phyloP scores from a whole-genome alignment of 2,797 vertebrate genomes.

The Phrynocephalus guinanensis region DNA sequence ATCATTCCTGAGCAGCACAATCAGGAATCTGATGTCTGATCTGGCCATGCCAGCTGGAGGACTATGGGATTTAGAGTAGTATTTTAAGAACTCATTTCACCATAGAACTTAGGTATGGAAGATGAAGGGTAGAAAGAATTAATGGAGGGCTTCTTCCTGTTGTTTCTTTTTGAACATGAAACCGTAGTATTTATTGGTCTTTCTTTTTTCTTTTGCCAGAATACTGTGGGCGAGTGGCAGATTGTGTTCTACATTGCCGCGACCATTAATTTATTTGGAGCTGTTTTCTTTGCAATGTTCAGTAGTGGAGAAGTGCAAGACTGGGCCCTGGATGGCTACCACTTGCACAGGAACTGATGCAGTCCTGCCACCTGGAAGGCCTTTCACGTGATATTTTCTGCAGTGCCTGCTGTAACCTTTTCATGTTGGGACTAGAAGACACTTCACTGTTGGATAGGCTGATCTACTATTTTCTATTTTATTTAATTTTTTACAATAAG shows the following conservation, averaged over 20 bases:
- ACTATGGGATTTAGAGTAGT: not conserved
- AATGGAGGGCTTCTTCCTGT: constrained; percentile 13
- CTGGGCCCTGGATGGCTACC: constrained; percentile 86
- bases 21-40: not conserved
- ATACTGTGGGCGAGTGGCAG: constrained; percentile 93
- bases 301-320: constrained; percentile 89
- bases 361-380: constrained; percentile 72
- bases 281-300: constrained; percentile 89
- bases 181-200: constrained; percentile 36
- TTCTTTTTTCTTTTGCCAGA: constrained; percentile 78
- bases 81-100: not conserved
- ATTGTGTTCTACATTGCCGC: constrained; percentile 94
- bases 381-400: constrained; percentile 66
- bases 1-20: not conserved
- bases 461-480: not conserved
- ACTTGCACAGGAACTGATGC: constrained; percentile 79
- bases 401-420: constrained; percentile 43
- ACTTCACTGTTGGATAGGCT: constrained; percentile 4
- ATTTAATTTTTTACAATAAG: not conserved
- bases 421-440: constrained; percentile 20
- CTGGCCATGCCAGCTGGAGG: no score
- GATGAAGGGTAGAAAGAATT: not conserved
- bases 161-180: constrained; percentile 21
- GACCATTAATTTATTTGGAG: constrained; percentile 90
- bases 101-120: not conserved